These are phyloP conservation scores for Casuarius casuarius DNA, from an alignment of 2,113 vertebrate species.

Conservation along the genomic window DNA sequence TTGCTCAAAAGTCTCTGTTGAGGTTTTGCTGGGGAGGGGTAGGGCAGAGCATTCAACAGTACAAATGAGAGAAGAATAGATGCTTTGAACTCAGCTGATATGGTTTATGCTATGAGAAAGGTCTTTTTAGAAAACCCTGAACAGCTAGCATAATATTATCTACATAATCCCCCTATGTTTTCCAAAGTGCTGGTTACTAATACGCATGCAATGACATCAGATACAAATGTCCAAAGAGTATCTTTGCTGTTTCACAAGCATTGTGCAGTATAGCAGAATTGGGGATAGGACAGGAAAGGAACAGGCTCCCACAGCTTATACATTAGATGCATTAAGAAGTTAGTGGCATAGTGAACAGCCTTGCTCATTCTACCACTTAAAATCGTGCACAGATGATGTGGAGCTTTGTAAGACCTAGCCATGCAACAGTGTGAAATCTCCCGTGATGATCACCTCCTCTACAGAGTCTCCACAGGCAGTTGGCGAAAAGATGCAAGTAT, in stretches of 20 bases:
- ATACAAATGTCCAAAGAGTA: not conserved
- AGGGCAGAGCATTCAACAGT: not conserved
- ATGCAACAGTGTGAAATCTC: constrained; percentile 29
- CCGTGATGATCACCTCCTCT: not conserved
- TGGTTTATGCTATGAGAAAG: not conserved
- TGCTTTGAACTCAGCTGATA: not conserved
- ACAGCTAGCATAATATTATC: not conserved
- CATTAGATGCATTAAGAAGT: not conserved
- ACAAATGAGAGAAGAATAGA: not conserved
- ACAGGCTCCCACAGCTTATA: not conserved
- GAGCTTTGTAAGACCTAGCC: not conserved
- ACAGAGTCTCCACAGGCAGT: not conserved
- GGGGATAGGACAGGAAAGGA: not conserved
- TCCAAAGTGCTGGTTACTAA: not conserved
- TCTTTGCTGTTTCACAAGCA: not conserved
- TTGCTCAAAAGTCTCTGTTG: not conserved
- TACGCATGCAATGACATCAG: not conserved
- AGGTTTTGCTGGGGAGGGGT: not conserved
- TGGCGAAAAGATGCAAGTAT: not conserved
- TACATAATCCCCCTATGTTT: not conserved
- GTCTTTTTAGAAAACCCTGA: not conserved
- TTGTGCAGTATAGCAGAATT: not conserved
- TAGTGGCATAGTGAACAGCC: constrained; percentile 1
- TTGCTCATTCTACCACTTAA: not conserved
- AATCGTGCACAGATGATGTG: not conserved